These are phyloP conservation scores for Uloborus plumipes DNA, from an alignment of 2,888 invertebrate species.

Conservation along the genomic window DNA sequence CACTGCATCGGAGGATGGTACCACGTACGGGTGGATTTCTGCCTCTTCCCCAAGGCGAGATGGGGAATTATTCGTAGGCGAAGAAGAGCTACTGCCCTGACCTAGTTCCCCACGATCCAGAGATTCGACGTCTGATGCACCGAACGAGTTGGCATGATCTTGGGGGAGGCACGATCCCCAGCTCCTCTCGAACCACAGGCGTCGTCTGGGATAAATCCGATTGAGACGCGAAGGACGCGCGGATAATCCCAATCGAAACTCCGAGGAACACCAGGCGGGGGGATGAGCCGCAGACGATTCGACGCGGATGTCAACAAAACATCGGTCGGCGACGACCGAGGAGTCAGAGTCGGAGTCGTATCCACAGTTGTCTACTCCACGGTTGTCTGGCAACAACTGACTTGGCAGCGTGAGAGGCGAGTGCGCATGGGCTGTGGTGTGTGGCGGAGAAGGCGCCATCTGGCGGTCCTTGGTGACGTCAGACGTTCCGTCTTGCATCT, in stretches of 20 bases:
- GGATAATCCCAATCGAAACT: slow-evolving; percentile 19
- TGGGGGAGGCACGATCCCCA: slow-evolving; percentile 34
- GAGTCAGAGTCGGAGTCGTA: not conserved
- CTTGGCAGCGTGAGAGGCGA: not conserved
- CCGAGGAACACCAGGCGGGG: no score
- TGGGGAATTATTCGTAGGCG: no score
- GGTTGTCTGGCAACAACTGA: slow-evolving; percentile 33
- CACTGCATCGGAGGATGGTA: not conserved
- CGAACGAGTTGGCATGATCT: not conserved
- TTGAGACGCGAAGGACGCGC: slow-evolving; percentile 1
- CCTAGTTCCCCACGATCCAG: slow-evolving; percentile 27
- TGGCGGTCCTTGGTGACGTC: slow-evolving; percentile 30
- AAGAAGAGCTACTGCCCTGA: slow-evolving; percentile 8
- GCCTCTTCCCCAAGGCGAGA: no score
- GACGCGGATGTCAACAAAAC: slow-evolving; percentile 13
- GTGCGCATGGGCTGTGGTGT: not conserved
- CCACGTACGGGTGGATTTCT: no score
- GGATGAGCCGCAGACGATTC: no score
- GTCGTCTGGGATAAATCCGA: slow-evolving; percentile 28
- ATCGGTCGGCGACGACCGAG: not conserved
- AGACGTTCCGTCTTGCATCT: slow-evolving; percentile 23
- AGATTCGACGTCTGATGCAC: slow-evolving; percentile 12
- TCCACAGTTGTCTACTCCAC: slow-evolving; percentile 44
- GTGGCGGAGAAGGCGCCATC: slow-evolving; percentile 38
- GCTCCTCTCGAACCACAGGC: slow-evolving; percentile 47